Conservation (phyloP, 2,888 invertebrate species). For the Calliphora vomitoria region DNA sequence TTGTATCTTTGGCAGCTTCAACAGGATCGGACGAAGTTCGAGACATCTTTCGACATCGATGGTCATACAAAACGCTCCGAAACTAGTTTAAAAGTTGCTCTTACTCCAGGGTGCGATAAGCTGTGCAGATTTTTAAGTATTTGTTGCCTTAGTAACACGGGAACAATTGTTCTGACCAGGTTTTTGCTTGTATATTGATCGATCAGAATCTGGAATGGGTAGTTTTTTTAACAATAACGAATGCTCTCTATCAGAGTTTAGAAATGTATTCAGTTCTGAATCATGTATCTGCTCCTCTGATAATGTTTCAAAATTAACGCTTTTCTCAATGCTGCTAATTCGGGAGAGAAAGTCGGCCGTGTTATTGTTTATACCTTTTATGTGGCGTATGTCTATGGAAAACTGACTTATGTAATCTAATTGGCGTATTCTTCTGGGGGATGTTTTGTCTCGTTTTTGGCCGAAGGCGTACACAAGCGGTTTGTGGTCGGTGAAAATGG, state of each 20-base stretch:
- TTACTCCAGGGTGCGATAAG: slow-evolving; percentile 56
- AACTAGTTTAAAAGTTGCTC: slow-evolving; percentile 52
- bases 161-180: slow-evolving; percentile 58
- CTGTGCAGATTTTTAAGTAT: slow-evolving; percentile 50
- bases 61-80: slow-evolving; percentile 67
- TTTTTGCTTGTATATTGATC: slow-evolving; percentile 35
- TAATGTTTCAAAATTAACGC: slow-evolving; percentile 47
- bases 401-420: too few species aligned
- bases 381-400: slow-evolving; percentile 61
- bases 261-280: slow-evolving; percentile 10
- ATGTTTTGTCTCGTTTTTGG: slow-evolving; percentile 64
- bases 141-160: slow-evolving; percentile 21
- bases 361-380: slow-evolving; percentile 56
- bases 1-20: slow-evolving; percentile 61
- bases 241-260: neutral
- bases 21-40: slow-evolving; percentile 47
- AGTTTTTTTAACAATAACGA: slow-evolving; percentile 61
- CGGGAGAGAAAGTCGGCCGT: slow-evolving; percentile 70
- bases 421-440: too few species aligned
- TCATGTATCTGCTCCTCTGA: slow-evolving; percentile 58
- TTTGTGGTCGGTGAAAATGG: slow-evolving; percentile 79
- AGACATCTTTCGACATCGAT: slow-evolving; percentile 61
- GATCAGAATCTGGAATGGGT: slow-evolving; percentile 30
- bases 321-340: slow-evolving; percentile 41
- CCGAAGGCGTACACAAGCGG: slow-evolving; percentile 65